Percentiles rank a stretch among this genome's conserved stretches.
phyloP scores from a whole-genome alignment of 2,797 vertebrate species.

The Chanos chanos region DNA sequence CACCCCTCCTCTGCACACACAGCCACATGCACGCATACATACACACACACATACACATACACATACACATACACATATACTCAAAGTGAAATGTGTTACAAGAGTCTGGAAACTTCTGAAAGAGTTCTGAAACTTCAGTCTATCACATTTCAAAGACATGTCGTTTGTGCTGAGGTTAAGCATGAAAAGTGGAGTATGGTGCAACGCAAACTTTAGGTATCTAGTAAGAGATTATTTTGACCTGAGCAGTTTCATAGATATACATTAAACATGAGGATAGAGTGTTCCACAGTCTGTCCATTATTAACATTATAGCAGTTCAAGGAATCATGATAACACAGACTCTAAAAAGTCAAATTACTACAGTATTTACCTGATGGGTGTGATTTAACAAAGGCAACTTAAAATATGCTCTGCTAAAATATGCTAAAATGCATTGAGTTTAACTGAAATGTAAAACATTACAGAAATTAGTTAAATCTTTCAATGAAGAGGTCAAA shows the following conservation, averaged over 20 bases:
- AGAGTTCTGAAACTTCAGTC: constrained; percentile 96
- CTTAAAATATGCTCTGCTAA: too few relatives aligned
- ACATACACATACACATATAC: constrained; percentile 18
- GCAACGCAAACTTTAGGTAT: too few relatives aligned
- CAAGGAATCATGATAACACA: too few relatives aligned
- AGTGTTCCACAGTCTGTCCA: too few relatives aligned
- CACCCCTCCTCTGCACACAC: not conserved
- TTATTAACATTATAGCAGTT: too few relatives aligned
- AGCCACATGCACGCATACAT: not conserved
- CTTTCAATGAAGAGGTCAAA: too few relatives aligned
- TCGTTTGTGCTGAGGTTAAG: constrained; percentile 86
- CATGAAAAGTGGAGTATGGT: constrained; percentile 16
- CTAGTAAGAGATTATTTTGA: not conserved
- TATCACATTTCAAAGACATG: constrained; percentile 96
- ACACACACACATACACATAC: not conserved
- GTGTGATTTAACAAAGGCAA: too few relatives aligned
- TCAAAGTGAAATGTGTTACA: constrained; percentile 97
- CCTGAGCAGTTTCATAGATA: not conserved
- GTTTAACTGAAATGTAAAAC: too few relatives aligned
- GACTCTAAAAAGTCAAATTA: too few relatives aligned
- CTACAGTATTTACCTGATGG: too few relatives aligned
- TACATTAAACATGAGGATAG: not conserved
- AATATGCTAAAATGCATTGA: too few relatives aligned
- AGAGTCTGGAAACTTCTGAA: constrained; percentile 90
- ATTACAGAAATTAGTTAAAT: too few relatives aligned